Percentiles rank a stretch among this genome's conserved stretches.
Evolutionary conservation across 2,888 invertebrate species (phyloP).

Genomic region (Catocala nupta): DNA sequence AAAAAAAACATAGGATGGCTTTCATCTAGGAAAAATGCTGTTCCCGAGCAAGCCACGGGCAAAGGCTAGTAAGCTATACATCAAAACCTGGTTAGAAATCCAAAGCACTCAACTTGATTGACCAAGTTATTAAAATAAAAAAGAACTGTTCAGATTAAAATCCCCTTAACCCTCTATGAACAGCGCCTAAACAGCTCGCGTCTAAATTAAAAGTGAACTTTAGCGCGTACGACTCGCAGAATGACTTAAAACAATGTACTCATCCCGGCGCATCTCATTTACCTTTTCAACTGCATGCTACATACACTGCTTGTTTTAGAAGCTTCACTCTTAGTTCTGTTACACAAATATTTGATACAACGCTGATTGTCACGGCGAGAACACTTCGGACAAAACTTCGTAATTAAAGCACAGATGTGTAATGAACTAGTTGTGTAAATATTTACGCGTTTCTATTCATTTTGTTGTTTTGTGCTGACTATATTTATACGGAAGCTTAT

Average conservation of each 20-base stretch:
- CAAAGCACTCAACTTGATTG: no score
- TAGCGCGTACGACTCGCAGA: conserved; percentile 64
- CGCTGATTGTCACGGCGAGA: conserved; percentile 44
- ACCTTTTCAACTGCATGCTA: conserved; percentile 53
- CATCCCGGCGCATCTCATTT: conserved; percentile 72
- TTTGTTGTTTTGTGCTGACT: neutral
- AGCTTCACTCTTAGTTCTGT: conserved; percentile 54
- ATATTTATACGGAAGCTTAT: neutral
- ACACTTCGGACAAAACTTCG: conserved; percentile 52
- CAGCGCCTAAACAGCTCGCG: conserved; percentile 47
- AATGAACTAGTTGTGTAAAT: conserved; percentile 42
- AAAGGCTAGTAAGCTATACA: no score
- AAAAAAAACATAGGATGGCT: no score
- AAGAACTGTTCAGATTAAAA: neutral
- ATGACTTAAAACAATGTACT: conserved; percentile 75
- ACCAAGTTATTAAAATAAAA: neutral
- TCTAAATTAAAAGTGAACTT: conserved; percentile 80
- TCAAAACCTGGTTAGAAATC: no score
- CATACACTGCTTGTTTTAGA: conserved; percentile 48
- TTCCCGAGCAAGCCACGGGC: no score
- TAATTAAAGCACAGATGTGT: conserved; percentile 51
- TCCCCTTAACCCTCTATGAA: conserved; percentile 31
- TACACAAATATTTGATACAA: conserved; percentile 54
- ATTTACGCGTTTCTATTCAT: conserved; percentile 12
- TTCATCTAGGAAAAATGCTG: no score